Percentiles rank a stretch among this genome's conserved stretches.
Evolutionary conservation across 2,888 invertebrate species (phyloP).

Genomic region (Vandiemenella viatica): DNA sequence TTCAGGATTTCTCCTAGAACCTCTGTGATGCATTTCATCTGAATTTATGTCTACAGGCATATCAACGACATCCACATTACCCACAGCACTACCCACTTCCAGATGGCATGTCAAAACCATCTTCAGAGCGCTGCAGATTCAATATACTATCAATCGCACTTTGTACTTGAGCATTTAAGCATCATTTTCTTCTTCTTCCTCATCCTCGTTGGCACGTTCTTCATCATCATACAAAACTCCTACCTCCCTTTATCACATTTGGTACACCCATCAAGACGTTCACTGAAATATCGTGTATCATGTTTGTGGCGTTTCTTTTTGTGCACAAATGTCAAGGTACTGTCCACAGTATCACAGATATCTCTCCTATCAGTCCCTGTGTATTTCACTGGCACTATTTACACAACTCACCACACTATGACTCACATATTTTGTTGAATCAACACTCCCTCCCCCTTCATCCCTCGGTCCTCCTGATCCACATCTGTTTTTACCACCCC

Average conservation of each 20-base stretch:
- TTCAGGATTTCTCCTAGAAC: background rate
- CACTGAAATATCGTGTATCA: background rate
- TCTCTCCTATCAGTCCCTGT: slow-evolving; percentile 7
- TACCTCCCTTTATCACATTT: background rate
- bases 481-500: background rate
- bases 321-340: slow-evolving; percentile 5
- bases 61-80: slow-evolving; percentile 2
- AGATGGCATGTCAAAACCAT: slow-evolving; percentile 15
- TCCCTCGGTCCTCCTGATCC: slow-evolving; percentile 11
- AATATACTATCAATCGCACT: slow-evolving; percentile 66
- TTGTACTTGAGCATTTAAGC: slow-evolving; percentile 61
- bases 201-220: too few relatives aligned
- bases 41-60: slow-evolving; percentile 7
- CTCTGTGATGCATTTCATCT: background rate
- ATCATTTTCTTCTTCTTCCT: slow-evolving; percentile 32
- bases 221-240: slow-evolving; percentile 11
- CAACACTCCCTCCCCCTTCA: slow-evolving; percentile 15
- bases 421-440: too few relatives aligned
- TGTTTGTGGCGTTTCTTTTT: slow-evolving; percentile 11
- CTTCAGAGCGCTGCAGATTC: slow-evolving; percentile 43
- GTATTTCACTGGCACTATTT: background rate
- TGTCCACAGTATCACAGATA: slow-evolving; percentile 11
- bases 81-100: background rate
- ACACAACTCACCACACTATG: too few relatives aligned
- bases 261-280: background rate